Percentiles rank a stretch among this genome's conserved stretches.
Evolutionary conservation across 2,888 invertebrate species (phyloP).

Genomic region (Trachelus tabidus): DNA sequence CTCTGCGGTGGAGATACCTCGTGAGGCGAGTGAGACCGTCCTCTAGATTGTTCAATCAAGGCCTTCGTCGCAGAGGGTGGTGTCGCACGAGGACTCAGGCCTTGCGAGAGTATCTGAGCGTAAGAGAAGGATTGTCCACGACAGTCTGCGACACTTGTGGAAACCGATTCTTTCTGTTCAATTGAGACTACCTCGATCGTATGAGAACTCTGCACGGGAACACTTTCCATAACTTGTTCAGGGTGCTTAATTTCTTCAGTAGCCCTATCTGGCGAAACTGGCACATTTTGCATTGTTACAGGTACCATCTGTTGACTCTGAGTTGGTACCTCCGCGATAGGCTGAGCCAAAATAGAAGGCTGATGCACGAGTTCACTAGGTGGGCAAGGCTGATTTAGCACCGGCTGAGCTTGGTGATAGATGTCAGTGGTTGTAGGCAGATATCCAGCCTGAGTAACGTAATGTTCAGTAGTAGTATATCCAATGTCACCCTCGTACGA

Average conservation of each 20-base stretch:
- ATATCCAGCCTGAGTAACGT: slow-evolving; percentile 50
- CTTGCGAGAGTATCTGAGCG: slow-evolving; percentile 78
- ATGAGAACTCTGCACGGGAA: neutral
- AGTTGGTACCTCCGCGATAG: slow-evolving; percentile 13
- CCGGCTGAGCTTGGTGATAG: slow-evolving; percentile 23
- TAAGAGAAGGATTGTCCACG: slow-evolving; percentile 70
- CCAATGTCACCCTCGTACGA: slow-evolving; percentile 39
- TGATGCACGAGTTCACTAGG: slow-evolving; percentile 2
- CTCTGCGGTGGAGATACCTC: slow-evolving; percentile 35
- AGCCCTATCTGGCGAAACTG: neutral
- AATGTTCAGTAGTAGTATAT: slow-evolving; percentile 50
- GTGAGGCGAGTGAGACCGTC: slow-evolving; percentile 35
- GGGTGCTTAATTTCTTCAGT: neutral
- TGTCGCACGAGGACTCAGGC: slow-evolving; percentile 65
- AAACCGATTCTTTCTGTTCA: neutral
- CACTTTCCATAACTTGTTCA: neutral
- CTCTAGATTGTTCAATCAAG: slow-evolving; percentile 16
- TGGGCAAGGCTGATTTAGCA: slow-evolving; percentile 2
- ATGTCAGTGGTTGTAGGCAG: slow-evolving; percentile 38
- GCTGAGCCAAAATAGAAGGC: neutral
- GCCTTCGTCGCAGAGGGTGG: slow-evolving; percentile 50
- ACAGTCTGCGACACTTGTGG: slow-evolving; percentile 22
- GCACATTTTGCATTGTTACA: neutral
- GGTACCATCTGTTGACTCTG: neutral
- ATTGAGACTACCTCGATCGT: neutral